Conservation (phyloP, 2,797 vertebrate genomes). For the Acridotheres tristis region DNA sequence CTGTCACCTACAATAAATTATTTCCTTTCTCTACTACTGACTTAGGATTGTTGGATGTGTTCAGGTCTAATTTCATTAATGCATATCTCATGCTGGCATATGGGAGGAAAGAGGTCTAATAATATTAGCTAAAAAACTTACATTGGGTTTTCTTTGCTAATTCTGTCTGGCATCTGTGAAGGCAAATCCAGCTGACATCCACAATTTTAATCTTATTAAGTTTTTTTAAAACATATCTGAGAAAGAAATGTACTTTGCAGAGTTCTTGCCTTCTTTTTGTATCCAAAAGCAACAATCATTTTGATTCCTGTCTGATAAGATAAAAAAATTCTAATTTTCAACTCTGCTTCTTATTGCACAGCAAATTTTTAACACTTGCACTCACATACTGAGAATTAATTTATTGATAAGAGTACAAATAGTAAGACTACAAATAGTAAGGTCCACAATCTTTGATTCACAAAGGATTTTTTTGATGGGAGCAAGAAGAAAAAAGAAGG, state of each 20-base stretch:
- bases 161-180: conserved; percentile 32
- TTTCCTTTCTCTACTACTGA: conserved; percentile 3
- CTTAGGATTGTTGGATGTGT: not conserved
- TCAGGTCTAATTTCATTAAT: conserved; percentile 62
- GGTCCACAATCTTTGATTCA: not conserved
- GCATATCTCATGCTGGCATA: not conserved
- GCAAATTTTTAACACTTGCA: not conserved
- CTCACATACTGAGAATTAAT: not conserved
- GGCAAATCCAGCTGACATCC: not conserved
- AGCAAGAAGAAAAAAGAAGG: not conserved
- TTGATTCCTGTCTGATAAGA: conserved; percentile 13
- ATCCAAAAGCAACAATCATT: not conserved
- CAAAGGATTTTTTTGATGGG: not conserved
- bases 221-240: not conserved
- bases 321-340: not conserved
- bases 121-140: conserved; percentile 48
- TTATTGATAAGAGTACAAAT: not conserved
- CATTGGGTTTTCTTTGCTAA: conserved; percentile 25
- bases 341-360: not conserved
- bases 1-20: conserved; percentile 55
- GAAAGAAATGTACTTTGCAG: not conserved
- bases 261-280: not conserved
- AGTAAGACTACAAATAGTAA: not conserved
- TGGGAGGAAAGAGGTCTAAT: conserved; percentile 3
- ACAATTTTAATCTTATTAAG: conserved; percentile 9